Evolutionary conservation across 2,113 vertebrate species (phyloP).

Genomic region (Sula dactylatra): DNA sequence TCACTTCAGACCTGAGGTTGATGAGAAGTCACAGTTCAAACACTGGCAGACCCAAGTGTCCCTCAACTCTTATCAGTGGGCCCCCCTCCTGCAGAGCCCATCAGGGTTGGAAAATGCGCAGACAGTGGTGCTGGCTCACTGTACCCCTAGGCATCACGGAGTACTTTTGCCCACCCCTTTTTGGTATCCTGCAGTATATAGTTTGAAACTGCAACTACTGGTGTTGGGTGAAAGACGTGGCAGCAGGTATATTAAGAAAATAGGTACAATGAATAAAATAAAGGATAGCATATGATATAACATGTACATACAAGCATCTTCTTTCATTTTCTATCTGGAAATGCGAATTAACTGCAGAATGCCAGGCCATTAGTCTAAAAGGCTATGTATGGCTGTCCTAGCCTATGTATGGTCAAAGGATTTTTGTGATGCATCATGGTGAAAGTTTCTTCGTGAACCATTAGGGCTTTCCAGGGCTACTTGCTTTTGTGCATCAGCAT

Average conservation of each 20-base stretch:
- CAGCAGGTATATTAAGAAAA: constrained; percentile 72
- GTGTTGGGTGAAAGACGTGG: constrained; percentile 28
- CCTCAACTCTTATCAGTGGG: neutral
- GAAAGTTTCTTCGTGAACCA: neutral
- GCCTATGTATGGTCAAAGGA: neutral
- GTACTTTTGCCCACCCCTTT: constrained; percentile 16
- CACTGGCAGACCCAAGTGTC: neutral
- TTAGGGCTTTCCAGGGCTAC: neutral
- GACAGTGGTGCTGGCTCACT: neutral
- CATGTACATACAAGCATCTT: constrained; percentile 74
- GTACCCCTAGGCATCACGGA: neutral
- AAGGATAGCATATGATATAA: constrained; percentile 74
- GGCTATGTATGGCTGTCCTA: constrained; percentile 53
- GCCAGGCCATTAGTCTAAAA: constrained; percentile 70
- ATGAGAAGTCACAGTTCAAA: neutral
- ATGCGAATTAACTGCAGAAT: constrained; percentile 71
- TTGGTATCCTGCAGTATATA: constrained; percentile 58
- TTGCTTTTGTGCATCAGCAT: neutral
- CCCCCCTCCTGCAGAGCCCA: neutral
- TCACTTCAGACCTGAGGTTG: constrained; percentile 15
- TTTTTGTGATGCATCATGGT: neutral
- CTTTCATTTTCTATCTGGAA: constrained; percentile 56
- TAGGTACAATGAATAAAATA: constrained; percentile 75
- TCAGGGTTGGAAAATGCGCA: neutral
- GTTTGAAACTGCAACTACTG: constrained; percentile 32